A percentile compares a stretch with the other conserved stretches of the same genome.
Conservation (phyloP, 1,140 invertebrate genomes). For the Drosophila sulfurigaster region DNA sequence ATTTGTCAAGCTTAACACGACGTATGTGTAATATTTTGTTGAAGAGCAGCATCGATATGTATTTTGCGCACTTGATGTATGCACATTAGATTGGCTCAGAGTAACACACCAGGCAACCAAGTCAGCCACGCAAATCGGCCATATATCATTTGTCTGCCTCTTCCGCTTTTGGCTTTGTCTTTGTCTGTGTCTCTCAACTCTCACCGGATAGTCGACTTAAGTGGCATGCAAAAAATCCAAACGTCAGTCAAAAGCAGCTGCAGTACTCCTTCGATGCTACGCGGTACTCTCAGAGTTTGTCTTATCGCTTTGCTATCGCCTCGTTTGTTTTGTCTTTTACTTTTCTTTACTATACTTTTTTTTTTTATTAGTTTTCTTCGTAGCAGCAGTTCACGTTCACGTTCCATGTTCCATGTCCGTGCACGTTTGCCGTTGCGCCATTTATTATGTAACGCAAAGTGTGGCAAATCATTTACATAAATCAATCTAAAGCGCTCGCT, state of each 20-base stretch:
- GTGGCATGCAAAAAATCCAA: slow-evolving; percentile 76
- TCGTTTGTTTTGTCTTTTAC: slow-evolving; percentile 55
- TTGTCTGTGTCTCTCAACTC: slow-evolving; percentile 28
- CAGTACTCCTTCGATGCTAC: slow-evolving; percentile 16
- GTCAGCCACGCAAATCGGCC: slow-evolving; percentile 72
- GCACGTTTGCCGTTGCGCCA: slow-evolving; percentile 45
- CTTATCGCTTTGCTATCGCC: slow-evolving; percentile 42
- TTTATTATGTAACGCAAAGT: slow-evolving; percentile 81
- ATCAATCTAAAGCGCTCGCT: slow-evolving; percentile 70
- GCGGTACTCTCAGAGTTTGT: slow-evolving; percentile 27
- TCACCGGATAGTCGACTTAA: slow-evolving; percentile 54
- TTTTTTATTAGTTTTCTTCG: slow-evolving; percentile 60
- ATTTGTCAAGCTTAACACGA: slow-evolving; percentile 64
- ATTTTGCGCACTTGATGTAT: slow-evolving; percentile 67
- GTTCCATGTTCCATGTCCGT: slow-evolving; percentile 15
- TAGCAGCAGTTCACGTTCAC: slow-evolving; percentile 32
- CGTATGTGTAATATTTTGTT: slow-evolving; percentile 68
- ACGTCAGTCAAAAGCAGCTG: slow-evolving; percentile 48
- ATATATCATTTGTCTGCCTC: slow-evolving; percentile 79
- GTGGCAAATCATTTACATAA: slow-evolving; percentile 81
- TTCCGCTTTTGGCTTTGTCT: slow-evolving; percentile 30
- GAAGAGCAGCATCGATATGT: slow-evolving; percentile 24
- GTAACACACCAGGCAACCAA: slow-evolving; percentile 27
- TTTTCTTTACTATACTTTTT: slow-evolving; percentile 7
- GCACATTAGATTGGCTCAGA: slow-evolving; percentile 72